phyloP scores from a whole-genome alignment of 2,797 vertebrate species.

The Premnoplex brunnescens region DNA sequence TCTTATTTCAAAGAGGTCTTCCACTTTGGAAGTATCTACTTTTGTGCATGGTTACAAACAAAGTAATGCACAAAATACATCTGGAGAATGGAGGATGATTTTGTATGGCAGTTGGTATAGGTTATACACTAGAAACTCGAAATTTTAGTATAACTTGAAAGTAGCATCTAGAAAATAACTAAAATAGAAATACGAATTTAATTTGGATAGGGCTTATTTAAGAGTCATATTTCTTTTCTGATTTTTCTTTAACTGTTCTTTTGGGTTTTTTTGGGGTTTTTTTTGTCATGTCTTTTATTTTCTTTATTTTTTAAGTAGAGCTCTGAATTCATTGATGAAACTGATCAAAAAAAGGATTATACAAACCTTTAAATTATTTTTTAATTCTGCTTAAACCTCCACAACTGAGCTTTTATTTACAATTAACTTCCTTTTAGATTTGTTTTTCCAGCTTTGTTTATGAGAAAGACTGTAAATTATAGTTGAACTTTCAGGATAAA shows the following conservation, averaged over 20 bases:
- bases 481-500: neutral
- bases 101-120: neutral
- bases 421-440: neutral
- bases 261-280: accelerated
- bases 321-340: neutral
- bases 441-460: neutral
- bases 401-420: neutral
- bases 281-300: neutral
- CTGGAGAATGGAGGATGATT: neutral
- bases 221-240: neutral
- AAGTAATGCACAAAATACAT: neutral
- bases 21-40: neutral
- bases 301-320: neutral
- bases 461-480: neutral
- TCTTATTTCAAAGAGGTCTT: neutral
- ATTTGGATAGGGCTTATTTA: neutral
- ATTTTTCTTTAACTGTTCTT: neutral
- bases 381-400: neutral
- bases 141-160: neutral
- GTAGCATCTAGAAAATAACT: neutral
- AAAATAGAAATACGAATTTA: neutral
- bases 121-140: neutral
- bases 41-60: neutral
- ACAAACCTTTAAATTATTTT: neutral
- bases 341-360: neutral